These are phyloP conservation scores for Apaloderma vittatum DNA, from an alignment of 2,113 vertebrate genomes.

Conservation along the genomic window DNA sequence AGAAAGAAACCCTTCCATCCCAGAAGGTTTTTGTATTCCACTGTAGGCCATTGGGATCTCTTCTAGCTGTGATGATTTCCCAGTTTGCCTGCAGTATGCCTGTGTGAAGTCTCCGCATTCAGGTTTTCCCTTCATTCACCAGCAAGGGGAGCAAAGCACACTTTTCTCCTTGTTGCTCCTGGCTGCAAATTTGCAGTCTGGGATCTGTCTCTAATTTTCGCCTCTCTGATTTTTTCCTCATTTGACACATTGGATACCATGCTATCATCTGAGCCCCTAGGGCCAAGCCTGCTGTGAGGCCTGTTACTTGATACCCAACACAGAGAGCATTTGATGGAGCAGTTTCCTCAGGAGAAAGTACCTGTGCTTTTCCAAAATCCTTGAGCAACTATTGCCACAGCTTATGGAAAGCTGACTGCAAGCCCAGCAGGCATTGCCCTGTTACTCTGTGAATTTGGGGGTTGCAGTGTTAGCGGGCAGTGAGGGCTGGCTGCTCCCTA, in stretches of 20 bases:
- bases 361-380: neutral
- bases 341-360: neutral
- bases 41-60: neutral
- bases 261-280: neutral
- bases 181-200: neutral
- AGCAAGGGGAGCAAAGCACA: neutral
- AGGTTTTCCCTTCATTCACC: neutral
- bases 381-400: neutral
- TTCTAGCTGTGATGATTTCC: neutral
- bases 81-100: neutral
- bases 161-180: neutral
- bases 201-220: neutral
- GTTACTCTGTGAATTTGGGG: neutral
- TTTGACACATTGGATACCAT: neutral
- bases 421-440: neutral
- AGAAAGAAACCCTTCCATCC: neutral
- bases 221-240: neutral
- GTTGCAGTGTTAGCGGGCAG: neutral
- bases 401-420: neutral
- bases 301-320: neutral
- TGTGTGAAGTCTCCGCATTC: rapidly evolving
- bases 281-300: neutral
- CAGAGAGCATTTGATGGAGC: neutral
- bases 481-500: neutral
- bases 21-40: neutral